A percentile compares a stretch with the other conserved stretches of the same genome.
Conservation (phyloP, 30 jellyfish, hydroid and myxozoan genomes). For the Turritopsis dohrnii region DNA sequence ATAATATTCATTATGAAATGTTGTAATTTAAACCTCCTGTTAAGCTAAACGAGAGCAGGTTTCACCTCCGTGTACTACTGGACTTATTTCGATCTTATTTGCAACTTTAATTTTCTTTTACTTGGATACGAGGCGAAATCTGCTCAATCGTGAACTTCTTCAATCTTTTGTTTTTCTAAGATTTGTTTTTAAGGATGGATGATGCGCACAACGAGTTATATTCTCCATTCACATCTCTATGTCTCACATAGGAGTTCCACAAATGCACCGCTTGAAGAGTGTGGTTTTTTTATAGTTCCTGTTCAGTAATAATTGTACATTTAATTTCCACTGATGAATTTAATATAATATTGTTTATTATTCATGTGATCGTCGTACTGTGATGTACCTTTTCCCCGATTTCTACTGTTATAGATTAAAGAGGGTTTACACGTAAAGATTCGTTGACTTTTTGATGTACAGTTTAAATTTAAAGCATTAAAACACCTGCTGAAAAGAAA, state of each 20-base stretch:
- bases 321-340: not conserved
- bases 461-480: no score
- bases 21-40: conserved; percentile 5
- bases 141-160: not conserved
- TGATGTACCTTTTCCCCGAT: not conserved
- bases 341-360: not conserved
- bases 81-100: no score
- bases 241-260: not conserved
- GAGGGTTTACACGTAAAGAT: no score
- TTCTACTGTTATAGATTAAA: no score
- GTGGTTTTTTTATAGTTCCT: not conserved
- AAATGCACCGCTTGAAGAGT: not conserved
- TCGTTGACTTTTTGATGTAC: no score
- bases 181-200: not conserved
- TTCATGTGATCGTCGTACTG: not conserved
- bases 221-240: not conserved
- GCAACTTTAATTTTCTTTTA: no score
- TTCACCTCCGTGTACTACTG: no score
- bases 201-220: not conserved
- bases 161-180: not conserved
- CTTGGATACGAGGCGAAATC: not conserved
- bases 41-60: not conserved
- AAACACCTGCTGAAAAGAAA: no score
- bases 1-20: conserved; percentile 22
- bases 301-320: not conserved